phyloP scores from a whole-genome alignment of 2,113 vertebrate species.

The Solea senegalensis region DNA sequence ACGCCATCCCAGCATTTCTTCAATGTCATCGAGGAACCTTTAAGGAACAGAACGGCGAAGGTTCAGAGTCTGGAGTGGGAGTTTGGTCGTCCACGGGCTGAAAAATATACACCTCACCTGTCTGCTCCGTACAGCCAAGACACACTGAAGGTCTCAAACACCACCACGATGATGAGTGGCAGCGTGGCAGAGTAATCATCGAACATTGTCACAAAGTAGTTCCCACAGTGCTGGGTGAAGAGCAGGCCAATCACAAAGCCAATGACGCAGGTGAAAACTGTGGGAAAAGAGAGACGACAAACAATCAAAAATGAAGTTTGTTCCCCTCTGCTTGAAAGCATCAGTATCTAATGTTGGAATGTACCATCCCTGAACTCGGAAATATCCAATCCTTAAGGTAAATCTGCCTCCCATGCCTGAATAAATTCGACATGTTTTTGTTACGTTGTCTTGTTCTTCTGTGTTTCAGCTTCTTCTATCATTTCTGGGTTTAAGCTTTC shows the following conservation, averaged over 20 bases:
- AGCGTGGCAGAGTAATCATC: slow-evolving; percentile 84
- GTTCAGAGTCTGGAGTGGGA: not conserved
- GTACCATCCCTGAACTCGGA: too few relatives aligned
- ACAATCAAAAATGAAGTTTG: too few relatives aligned
- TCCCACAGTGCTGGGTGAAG: slow-evolving; percentile 84
- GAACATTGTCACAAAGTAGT: slow-evolving; percentile 88
- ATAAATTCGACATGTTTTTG: too few relatives aligned
- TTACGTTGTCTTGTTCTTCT: too few relatives aligned
- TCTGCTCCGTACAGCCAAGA: slow-evolving; percentile 87
- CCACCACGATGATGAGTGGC: slow-evolving; percentile 83
- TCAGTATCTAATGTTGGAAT: too few relatives aligned
- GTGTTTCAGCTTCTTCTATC: too few relatives aligned
- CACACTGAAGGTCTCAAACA: slow-evolving; percentile 84
- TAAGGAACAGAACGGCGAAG: not conserved
- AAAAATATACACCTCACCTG: slow-evolving; percentile 73
- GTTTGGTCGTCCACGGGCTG: not conserved
- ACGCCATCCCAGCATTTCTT: slow-evolving; percentile 79
- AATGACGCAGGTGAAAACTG: slow-evolving; percentile 78
- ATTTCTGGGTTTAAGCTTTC: too few relatives aligned
- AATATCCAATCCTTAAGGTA: too few relatives aligned
- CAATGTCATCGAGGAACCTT: slow-evolving; percentile 85
- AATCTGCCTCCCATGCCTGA: too few relatives aligned
- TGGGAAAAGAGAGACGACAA: not conserved
- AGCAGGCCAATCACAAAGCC: slow-evolving; percentile 83
- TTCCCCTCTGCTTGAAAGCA: too few relatives aligned